These are phyloP conservation scores for Epicampocera succincta DNA, from an alignment of 2,888 invertebrate genomes.

Conservation along the genomic window DNA sequence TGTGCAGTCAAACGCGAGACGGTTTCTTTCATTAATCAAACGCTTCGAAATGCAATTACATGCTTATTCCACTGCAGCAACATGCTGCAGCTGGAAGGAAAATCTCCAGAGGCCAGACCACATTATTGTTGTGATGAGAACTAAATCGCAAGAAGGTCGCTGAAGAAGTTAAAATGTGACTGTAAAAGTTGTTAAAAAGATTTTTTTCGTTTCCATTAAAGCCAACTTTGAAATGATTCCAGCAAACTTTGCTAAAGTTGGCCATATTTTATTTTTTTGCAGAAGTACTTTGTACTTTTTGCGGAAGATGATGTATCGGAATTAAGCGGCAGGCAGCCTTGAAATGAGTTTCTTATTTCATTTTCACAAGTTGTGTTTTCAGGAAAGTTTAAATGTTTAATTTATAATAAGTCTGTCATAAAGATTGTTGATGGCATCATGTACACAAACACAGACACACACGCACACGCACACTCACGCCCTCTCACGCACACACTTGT, in stretches of 20 bases:
- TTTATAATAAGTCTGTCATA: conserved; percentile 9
- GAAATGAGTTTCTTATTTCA: background rate
- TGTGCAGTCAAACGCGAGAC: conserved; percentile 8
- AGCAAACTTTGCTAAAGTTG: background rate
- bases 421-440: conserved; percentile 2
- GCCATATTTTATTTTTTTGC: background rate
- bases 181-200: background rate
- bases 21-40: conserved; percentile 23
- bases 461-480: too few species aligned
- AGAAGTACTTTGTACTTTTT: background rate
- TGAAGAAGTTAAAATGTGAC: background rate
- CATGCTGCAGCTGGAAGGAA: background rate
- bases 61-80: background rate
- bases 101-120: background rate
- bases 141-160: background rate
- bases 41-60: conserved; percentile 5
- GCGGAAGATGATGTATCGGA: too few species aligned
- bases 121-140: background rate
- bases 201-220: background rate
- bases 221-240: background rate
- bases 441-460: background rate
- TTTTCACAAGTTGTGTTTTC: background rate
- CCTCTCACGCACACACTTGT: background rate
- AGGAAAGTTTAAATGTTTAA: background rate
- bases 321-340: background rate